phyloP scores from a whole-genome alignment of 2,888 invertebrate species.

The Calliphora vomitoria region DNA sequence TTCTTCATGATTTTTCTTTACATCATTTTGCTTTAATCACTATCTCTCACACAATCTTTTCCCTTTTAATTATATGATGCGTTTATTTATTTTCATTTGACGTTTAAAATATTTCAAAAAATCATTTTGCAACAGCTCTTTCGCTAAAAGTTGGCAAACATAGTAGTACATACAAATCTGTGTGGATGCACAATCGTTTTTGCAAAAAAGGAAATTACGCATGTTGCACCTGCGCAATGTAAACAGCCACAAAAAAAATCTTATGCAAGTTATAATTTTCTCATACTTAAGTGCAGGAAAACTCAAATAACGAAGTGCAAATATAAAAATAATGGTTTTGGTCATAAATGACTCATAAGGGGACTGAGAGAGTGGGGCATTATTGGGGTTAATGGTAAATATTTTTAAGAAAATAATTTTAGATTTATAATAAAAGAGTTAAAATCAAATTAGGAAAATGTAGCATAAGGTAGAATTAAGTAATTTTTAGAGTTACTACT shows the following conservation, averaged over 20 bases:
- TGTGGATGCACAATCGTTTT: slow-evolving; percentile 39
- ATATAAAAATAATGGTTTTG: neutral
- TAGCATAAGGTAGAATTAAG: no score
- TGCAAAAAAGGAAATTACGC: slow-evolving; percentile 61
- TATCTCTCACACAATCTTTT: no score
- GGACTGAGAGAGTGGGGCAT: neutral
- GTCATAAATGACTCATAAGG: slow-evolving; percentile 11
- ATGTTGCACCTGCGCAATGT: slow-evolving; percentile 57
- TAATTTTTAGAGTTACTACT: no score
- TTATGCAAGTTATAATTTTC: slow-evolving; percentile 58
- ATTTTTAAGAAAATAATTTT: neutral
- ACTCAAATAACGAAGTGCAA: neutral
- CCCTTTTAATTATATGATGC: neutral
- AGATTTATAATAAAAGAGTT: neutral
- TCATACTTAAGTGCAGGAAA: slow-evolving; percentile 32
- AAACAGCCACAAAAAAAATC: slow-evolving; percentile 7
- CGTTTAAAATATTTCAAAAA: neutral
- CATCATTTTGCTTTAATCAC: no score
- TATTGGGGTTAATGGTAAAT: neutral
- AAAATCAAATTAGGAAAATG: no score
- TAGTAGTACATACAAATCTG: neutral
- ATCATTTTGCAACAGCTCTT: neutral
- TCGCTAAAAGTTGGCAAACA: neutral
- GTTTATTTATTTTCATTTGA: neutral
- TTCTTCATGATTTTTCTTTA: no score